Percentiles rank a stretch among this genome's conserved stretches.
These are phyloP conservation scores for Chiloscyllium plagiosum DNA, from an alignment of 2,113 vertebrate species.

Conservation along the genomic window DNA sequence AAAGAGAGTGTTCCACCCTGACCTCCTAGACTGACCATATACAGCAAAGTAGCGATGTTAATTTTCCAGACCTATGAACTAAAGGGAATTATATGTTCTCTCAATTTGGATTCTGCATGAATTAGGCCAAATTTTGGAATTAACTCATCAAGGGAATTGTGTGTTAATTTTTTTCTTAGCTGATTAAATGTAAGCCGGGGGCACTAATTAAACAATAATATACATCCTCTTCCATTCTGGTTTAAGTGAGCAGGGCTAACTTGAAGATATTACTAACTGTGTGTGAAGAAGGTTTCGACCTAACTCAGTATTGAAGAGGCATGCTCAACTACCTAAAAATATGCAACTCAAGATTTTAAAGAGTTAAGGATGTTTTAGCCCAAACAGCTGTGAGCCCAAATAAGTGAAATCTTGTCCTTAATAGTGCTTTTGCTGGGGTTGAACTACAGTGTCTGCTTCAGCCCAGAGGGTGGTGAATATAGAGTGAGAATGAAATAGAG, in stretches of 20 bases:
- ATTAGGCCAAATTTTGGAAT: conserved; percentile 33
- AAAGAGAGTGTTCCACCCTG: background rate
- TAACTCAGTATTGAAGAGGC: conserved; percentile 25
- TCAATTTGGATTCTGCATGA: conserved; percentile 30
- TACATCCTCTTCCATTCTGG: conserved; percentile 14
- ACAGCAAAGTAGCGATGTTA: background rate
- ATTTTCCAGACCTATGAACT: conserved; percentile 5
- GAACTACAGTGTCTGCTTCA: background rate
- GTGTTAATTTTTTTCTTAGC: conserved; percentile 32
- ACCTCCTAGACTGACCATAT: conserved; percentile 14
- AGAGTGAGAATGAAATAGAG: background rate
- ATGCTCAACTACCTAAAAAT: background rate
- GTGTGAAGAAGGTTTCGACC: background rate
- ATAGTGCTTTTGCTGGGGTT: background rate
- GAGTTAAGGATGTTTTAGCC: background rate
- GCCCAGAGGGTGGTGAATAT: background rate
- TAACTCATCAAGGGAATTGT: conserved; percentile 29
- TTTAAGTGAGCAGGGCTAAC: conserved; percentile 22
- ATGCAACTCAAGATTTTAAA: background rate
- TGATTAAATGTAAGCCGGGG: conserved; percentile 34
- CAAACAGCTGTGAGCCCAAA: background rate
- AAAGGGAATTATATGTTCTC: conserved; percentile 11
- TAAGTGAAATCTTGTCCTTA: background rate
- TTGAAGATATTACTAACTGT: background rate
- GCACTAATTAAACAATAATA: conserved; percentile 30